Evolutionary conservation across 2,888 invertebrate species (phyloP).

Genomic region (Theretra japonica): DNA sequence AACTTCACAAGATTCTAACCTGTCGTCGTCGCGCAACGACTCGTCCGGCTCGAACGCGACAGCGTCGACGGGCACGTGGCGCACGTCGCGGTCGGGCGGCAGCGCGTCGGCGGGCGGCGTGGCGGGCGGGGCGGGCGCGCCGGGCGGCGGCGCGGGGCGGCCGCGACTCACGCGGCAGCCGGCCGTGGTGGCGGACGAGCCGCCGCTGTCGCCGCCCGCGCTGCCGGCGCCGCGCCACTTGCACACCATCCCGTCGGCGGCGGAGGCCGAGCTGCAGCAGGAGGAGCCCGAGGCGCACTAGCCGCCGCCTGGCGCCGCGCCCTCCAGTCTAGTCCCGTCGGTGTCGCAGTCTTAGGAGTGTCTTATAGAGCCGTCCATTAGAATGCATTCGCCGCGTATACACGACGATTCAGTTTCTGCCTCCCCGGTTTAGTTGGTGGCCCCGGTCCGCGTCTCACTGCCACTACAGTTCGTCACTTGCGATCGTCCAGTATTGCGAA

Average conservation of each 20-base stretch:
- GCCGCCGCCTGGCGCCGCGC: slow-evolving; percentile 39
- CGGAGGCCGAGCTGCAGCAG: slow-evolving; percentile 66
- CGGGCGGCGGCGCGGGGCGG: slow-evolving; percentile 91
- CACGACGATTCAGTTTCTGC: slow-evolving; percentile 21
- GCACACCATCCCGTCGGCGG: slow-evolving; percentile 75
- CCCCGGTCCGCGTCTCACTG: background rate
- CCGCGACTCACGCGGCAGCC: slow-evolving; percentile 92
- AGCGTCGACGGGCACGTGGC: slow-evolving; percentile 95
- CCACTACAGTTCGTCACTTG: background rate
- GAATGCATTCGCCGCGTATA: slow-evolving; percentile 34
- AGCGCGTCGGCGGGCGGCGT: slow-evolving; percentile 87
- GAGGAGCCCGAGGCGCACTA: slow-evolving; percentile 62
- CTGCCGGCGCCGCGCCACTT: slow-evolving; percentile 62
- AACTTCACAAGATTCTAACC: slow-evolving; percentile 95
- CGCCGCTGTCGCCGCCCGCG: slow-evolving; percentile 81
- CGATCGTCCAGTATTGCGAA: slow-evolving; percentile 4
- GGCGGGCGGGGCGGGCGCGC: slow-evolving; percentile 88
- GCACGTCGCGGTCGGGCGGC: slow-evolving; percentile 93
- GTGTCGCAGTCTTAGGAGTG: slow-evolving; percentile 39
- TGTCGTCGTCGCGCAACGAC: slow-evolving; percentile 95
- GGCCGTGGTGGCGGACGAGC: slow-evolving; percentile 91
- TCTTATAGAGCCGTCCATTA: slow-evolving; percentile 61
- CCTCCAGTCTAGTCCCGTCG: slow-evolving; percentile 31
- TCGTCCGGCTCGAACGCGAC: slow-evolving; percentile 95
- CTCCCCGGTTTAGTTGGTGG: background rate